Percentiles rank a stretch among this genome's conserved stretches.
phyloP scores from a whole-genome alignment of 2,888 invertebrate genomes.

The Chorisops tibialis region DNA sequence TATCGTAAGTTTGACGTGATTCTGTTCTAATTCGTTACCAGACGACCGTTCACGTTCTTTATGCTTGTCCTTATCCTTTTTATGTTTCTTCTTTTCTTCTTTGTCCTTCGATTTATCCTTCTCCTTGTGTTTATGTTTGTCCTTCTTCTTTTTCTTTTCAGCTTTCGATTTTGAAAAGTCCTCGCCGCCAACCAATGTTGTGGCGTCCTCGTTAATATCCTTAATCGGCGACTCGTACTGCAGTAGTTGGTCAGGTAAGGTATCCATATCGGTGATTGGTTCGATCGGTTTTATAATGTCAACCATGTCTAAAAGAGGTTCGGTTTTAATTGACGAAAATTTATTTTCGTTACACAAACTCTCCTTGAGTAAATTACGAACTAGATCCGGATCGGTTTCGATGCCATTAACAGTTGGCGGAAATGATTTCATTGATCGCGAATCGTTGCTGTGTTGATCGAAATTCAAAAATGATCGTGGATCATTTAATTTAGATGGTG shows the following conservation, averaged over 20 bases:
- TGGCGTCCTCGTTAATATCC: constrained; percentile 25
- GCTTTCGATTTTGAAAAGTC: constrained; percentile 33
- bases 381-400: constrained; percentile 68
- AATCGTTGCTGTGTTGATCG: constrained; percentile 18
- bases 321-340: constrained; percentile 32
- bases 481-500: constrained; percentile 25
- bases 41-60: constrained; percentile 42
- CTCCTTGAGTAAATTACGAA: constrained; percentile 68
- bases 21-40: constrained; percentile 27
- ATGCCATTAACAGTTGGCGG: constrained; percentile 59
- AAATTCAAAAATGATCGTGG: neutral
- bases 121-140: constrained; percentile 77
- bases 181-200: neutral
- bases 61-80: constrained; percentile 61
- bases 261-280: constrained; percentile 34
- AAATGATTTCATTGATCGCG: constrained; percentile 24
- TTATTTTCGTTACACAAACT: constrained; percentile 52
- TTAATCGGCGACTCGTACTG: constrained; percentile 46
- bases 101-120: constrained; percentile 72
- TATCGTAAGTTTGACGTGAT: constrained; percentile 57
- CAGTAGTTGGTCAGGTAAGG: constrained; percentile 53
- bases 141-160: constrained; percentile 67
- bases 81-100: constrained; percentile 69
- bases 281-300: constrained; percentile 18
- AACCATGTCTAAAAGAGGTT: neutral